phyloP scores from a whole-genome alignment of 2,888 invertebrate genomes.

The Nowickia ferox region DNA sequence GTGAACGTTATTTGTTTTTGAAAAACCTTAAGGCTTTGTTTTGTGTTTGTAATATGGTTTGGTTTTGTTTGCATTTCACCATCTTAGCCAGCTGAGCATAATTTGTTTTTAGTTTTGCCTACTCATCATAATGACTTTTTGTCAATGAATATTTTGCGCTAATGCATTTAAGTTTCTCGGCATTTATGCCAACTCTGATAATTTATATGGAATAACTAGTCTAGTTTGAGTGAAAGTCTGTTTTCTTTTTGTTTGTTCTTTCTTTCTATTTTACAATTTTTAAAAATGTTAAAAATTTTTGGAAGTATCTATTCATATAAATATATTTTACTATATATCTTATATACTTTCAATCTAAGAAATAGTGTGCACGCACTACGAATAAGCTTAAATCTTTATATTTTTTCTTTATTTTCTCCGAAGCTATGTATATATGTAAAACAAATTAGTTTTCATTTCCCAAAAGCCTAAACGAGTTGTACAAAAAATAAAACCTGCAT shows the following conservation, averaged over 20 bases:
- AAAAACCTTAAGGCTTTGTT: conserved; percentile 24
- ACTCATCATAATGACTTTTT: conserved; percentile 12
- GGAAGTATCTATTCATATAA: too few species aligned
- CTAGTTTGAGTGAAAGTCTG: too few species aligned
- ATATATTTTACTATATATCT: too few species aligned
- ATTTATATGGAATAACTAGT: neutral
- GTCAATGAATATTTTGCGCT: conserved; percentile 5
- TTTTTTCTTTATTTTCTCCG: neutral
- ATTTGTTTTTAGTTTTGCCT: conserved; percentile 10
- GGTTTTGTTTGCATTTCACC: conserved; percentile 12
- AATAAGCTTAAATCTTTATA: neutral
- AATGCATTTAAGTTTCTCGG: neutral
- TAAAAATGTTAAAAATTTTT: too few species aligned
- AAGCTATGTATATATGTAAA: neutral
- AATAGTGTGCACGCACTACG: neutral
- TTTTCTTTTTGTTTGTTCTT: too few species aligned
- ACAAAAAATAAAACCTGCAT: neutral
- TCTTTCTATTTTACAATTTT: too few species aligned
- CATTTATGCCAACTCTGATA: neutral
- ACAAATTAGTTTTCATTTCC: conserved; percentile 5
- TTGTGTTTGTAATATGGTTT: neutral
- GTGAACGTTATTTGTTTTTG: conserved; percentile 1
- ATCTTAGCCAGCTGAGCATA: conserved; percentile 1
- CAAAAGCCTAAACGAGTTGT: conserved; percentile 6
- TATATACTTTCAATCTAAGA: neutral